phyloP scores from a whole-genome alignment of 2,888 invertebrate genomes.

The Tanypteryx hageni region DNA sequence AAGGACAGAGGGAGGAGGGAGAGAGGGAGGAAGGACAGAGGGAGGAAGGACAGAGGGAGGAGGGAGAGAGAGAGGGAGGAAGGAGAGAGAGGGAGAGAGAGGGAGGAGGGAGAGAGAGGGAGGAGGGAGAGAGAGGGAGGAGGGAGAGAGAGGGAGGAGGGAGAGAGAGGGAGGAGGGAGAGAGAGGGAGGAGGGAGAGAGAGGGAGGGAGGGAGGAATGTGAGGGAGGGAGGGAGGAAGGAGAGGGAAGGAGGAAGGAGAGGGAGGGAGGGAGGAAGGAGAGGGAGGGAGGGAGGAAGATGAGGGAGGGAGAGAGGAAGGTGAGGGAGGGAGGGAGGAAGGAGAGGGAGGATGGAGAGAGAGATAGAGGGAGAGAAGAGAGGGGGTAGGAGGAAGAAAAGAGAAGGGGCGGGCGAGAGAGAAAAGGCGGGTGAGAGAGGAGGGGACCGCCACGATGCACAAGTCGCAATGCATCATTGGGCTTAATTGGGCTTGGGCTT shows the following conservation, averaged over 20 bases:
- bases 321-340: constrained; percentile 49
- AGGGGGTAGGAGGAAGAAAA: neutral
- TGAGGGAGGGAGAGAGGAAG: constrained; percentile 21
- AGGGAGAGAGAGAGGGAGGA: neutral
- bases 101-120: neutral
- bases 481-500: constrained; percentile 8
- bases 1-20: constrained; percentile 29
- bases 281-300: neutral
- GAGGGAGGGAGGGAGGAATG: neutral
- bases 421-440: neutral
- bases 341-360: constrained; percentile 45
- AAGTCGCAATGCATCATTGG: constrained; percentile 14
- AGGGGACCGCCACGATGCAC: neutral
- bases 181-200: neutral
- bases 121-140: neutral
- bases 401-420: neutral
- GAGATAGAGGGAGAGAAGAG: constrained; percentile 20
- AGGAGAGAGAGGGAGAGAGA: neutral
- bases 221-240: neutral
- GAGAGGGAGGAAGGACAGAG: neutral
- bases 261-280: neutral
- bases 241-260: neutral
- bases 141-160: neutral
- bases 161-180: neutral
- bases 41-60: neutral